These are phyloP conservation scores for Drosophila parthenogenetica DNA, from an alignment of 2,888 invertebrate species.

Conservation along the genomic window DNA sequence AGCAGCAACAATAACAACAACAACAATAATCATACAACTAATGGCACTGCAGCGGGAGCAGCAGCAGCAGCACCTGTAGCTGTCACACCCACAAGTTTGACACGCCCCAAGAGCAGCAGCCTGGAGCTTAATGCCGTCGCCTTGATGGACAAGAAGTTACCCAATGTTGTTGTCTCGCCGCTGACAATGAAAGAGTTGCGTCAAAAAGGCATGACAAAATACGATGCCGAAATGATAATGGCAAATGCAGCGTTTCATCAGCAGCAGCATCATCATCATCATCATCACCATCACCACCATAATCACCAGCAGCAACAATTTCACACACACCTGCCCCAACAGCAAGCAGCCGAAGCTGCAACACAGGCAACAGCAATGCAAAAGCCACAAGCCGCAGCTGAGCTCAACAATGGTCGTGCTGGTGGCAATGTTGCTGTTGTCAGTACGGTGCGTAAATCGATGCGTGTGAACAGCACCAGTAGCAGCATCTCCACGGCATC, in stretches of 20 bases:
- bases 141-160: constrained; percentile 66
- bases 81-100: constrained; percentile 2
- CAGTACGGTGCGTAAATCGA: constrained; percentile 81
- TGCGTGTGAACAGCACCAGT: constrained; percentile 84
- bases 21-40: constrained; percentile 49
- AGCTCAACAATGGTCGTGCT: constrained; percentile 41
- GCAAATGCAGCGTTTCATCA: constrained; percentile 86
- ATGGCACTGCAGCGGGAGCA: constrained; percentile 1
- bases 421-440: constrained; percentile 14
- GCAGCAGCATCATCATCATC: constrained; percentile 65
- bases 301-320: constrained; percentile 47
- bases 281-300: constrained; percentile 54
- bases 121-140: constrained; percentile 83
- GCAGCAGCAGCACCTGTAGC: constrained; percentile 54
- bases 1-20: constrained; percentile 62
- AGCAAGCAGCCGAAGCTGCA: constrained; percentile 56
- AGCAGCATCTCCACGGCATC: constrained; percentile 84
- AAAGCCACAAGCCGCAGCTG: constrained; percentile 50
- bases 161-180: constrained; percentile 80
- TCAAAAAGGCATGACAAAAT: constrained; percentile 94
- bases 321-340: constrained; percentile 59
- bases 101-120: constrained; percentile 55
- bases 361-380: constrained; percentile 63
- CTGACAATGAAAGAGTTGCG: constrained; percentile 93
- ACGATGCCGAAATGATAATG: constrained; percentile 94